Base-by-base conservation (phyloP, 2,888 invertebrate genomes). In the Idaea dimidiata region DNA sequence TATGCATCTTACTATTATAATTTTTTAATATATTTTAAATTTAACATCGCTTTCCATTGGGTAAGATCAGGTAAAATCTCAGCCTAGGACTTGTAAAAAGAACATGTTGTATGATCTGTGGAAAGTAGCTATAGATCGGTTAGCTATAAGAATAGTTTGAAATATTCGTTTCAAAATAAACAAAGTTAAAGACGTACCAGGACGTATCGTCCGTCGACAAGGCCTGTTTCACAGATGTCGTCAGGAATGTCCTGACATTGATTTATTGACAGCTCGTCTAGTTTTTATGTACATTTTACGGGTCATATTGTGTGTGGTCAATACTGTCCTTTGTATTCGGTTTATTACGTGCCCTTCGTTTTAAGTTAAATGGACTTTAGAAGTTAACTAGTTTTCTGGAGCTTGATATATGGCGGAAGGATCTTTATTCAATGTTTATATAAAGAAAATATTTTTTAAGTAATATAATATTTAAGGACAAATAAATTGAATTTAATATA, bases 171-270 rank as follows among this genome's bases (percentile, higher is more conserved):
- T 43, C 10, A 43, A 43, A 43, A 43, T n/a, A 43, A 8, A 6
- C 43, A 43, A 43, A 43, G 2, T 43, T 5, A 10, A 43, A 14
- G 43, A 14, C 43, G 14, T 14, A 32, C 14, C 10, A 3, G 3
- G 43, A 6, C 10, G 6, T 10, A 3, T 8, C 43, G 43, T 43
- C 10, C 10, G 10, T 43, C 24, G 24, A 5, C 43, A 43, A 10
- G 10, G 82, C 74, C 71, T 83, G 82, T 72, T 73, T 57, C 69
- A 72, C 88, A 88, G 82, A 87, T 88, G 88, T 86, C 79, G 81
- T 77, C 81, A 76, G 76, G 74, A 72, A 79, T 76, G 66, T 62
- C 67, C 71, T 59, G 76, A 70, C 74, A 79, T 72, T 80, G 86
- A 88, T 88, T 87, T 88, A 88, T 84, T 73, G 77, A 65, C 66